A percentile compares a stretch with the other conserved stretches of the same genome.
Evolutionary conservation across 2,797 vertebrate species (phyloP).

Genomic region (Pangasius krempfi): DNA sequence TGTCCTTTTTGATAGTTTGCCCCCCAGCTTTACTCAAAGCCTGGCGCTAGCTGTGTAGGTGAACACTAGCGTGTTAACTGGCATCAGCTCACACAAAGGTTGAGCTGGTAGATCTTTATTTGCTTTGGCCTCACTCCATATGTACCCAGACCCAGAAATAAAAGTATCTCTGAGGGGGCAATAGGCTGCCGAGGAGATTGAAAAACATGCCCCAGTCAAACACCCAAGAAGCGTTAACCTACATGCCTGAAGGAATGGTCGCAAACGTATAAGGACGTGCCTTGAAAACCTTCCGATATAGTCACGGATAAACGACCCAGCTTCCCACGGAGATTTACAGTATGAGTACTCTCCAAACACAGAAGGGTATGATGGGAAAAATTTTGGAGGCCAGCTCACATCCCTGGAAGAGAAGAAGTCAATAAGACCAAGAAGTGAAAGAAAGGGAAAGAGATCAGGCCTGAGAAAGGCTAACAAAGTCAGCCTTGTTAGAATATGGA

Average conservation of each 20-base stretch:
- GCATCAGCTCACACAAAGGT: slow-evolving; percentile 78
- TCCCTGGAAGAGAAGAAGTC: slow-evolving; percentile 64
- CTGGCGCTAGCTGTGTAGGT: slow-evolving; percentile 47
- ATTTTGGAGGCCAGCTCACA: slow-evolving; percentile 62
- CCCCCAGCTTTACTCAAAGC: not conserved
- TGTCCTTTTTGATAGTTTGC: not conserved
- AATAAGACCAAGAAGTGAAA: slow-evolving; percentile 62
- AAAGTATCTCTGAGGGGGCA: slow-evolving; percentile 68
- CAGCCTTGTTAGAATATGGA: slow-evolving; percentile 12
- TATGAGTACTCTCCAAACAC: slow-evolving; percentile 69
- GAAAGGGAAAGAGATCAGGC: slow-evolving; percentile 56
- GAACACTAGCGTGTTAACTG: slow-evolving; percentile 69
- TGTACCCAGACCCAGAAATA: slow-evolving; percentile 64
- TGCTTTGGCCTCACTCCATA: slow-evolving; percentile 73
- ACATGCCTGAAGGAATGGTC: slow-evolving; percentile 64
- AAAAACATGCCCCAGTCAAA: slow-evolving; percentile 70
- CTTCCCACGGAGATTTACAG: slow-evolving; percentile 83
- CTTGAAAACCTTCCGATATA: slow-evolving; percentile 76
- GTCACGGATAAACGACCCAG: slow-evolving; percentile 63
- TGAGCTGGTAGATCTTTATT: slow-evolving; percentile 80
- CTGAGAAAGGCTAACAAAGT: slow-evolving; percentile 71
- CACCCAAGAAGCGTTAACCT: slow-evolving; percentile 60
- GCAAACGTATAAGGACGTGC: slow-evolving; percentile 70
- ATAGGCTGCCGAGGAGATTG: slow-evolving; percentile 62
- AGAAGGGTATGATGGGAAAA: slow-evolving; percentile 56